Conservation (phyloP, 2,888 invertebrate species). For the Oscheius sp. region DNA sequence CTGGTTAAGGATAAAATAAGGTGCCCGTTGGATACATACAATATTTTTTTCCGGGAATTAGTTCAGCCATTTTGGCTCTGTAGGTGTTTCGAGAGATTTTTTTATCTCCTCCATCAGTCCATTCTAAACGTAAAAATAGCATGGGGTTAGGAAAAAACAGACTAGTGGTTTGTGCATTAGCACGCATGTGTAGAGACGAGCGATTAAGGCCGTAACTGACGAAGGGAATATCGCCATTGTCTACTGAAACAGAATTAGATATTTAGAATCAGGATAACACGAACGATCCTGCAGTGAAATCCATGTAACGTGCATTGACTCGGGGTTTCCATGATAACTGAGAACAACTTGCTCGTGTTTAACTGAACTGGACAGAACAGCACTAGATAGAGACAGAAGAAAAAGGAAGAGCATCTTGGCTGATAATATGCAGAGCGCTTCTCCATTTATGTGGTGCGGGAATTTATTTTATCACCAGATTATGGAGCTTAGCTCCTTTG, state of each 20-base stretch:
- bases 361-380: no score
- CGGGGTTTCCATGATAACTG: constrained; percentile 42
- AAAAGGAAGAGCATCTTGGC: no score
- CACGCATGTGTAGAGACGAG: background rate
- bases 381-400: no score
- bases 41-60: constrained; percentile 43
- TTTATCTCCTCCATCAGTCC: background rate
- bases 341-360: constrained; percentile 47
- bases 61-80: constrained; percentile 20
- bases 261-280: constrained; percentile 1
- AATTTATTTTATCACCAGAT: no score
- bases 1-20: constrained; percentile 36
- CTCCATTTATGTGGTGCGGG: no score
- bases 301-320: constrained; percentile 55
- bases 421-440: no score
- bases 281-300: constrained; percentile 46
- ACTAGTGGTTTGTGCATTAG: background rate
- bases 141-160: no score
- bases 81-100: constrained; percentile 16
- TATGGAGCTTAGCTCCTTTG: no score
- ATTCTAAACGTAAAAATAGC: background rate
- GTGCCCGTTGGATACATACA: constrained; percentile 6
- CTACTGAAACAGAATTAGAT: constrained; percentile 13
- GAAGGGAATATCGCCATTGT: background rate
- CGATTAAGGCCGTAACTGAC: constrained; percentile 17